Evolutionary conservation across 2,113 vertebrate species (phyloP), one percentile per base, ranked within the genome.

Genomic region (Fregata magnificens): DNA sequence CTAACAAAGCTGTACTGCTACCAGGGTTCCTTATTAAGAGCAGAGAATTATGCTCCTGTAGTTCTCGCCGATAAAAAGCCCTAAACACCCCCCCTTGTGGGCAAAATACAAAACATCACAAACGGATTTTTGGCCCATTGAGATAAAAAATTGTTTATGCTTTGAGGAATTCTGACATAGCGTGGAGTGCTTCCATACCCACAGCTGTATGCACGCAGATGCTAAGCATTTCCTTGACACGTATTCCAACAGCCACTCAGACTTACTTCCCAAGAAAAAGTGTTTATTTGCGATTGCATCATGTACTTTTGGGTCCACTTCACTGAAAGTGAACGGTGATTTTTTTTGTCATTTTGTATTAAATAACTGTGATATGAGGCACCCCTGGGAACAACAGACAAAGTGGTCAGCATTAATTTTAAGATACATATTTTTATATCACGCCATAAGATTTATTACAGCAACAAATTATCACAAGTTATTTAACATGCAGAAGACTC

Each of bases 41-140:
- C 36, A 34, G 62, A 55, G 38, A 63, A 74, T 63, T 21, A 47
- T 8, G 13, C 31, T 56, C 8, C 61, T 14, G 26, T 13, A 13
- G 11, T 76, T 69, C 28, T 84, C 53, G 15, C 5, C 31, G 79
- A 29, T 19, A 4, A 52, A 85, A 63, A 91, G 19, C 28, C 81
- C 44, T 71, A 50, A 91, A 56, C 31, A 63, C 59, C 13, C 73
- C 67, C 56, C 36, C 82, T 95, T 65, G 84, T 91, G 93, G 86
- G 44, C 44, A 91, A 89, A 94, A 87, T 34, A 12, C 34, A 34
- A 74, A 88, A 56, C 31, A 20, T 32, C 89, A 94, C 50, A 32
- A 31, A 92, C 2, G 2, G 53, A 36, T 25, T 84, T 78, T 63
- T 67, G 63, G 32, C 26, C 73, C 3, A 0, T 13, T 11, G 15